Evolutionary conservation across 2,888 invertebrate species (phyloP).

Genomic region (Rambutsinella grinnellia): DNA sequence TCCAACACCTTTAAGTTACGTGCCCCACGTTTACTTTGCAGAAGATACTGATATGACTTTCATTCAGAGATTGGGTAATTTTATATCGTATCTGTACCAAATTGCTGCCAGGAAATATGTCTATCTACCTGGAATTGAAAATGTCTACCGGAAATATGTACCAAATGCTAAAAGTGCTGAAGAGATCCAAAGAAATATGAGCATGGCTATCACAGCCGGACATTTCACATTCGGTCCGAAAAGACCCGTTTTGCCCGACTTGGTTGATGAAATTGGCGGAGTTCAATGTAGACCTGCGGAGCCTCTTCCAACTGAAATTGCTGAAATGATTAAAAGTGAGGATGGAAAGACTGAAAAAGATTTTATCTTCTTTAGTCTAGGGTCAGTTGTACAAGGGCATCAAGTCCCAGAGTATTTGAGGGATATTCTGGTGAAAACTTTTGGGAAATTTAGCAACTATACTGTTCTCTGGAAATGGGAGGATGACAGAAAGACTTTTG

Average conservation of each 20-base stretch:
- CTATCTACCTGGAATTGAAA: conserved; percentile 66
- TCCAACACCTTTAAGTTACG: conserved; percentile 66
- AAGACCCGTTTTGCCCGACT: conserved; percentile 60
- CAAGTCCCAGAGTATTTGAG: conserved; percentile 84
- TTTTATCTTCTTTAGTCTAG: conserved; percentile 88
- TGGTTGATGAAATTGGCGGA: conserved; percentile 66
- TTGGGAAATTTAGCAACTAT: conserved; percentile 80
- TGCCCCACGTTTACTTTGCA: conserved; percentile 67
- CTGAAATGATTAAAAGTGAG: conserved; percentile 77
- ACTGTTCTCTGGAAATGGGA: conserved; percentile 89
- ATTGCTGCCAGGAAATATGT: conserved; percentile 67
- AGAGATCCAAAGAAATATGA: conserved; percentile 61
- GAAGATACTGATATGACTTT: conserved; percentile 66
- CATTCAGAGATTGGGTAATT: conserved; percentile 64
- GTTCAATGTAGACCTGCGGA: conserved; percentile 65
- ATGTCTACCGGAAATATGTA: conserved; percentile 33
- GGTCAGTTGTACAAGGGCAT: conserved; percentile 84
- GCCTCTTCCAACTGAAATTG: conserved; percentile 69
- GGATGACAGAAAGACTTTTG: conserved; percentile 73
- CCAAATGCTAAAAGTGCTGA: conserved; percentile 50
- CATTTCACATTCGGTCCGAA: conserved; percentile 58
- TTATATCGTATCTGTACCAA: conserved; percentile 68
- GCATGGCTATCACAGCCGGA: conserved; percentile 61
- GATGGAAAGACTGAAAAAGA: conserved; percentile 73
- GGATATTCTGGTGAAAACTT: conserved; percentile 78